Evolutionary conservation across 2,797 vertebrate species (phyloP), one percentile per base, ranked within the genome.

Genomic region (Psittacula echo): DNA sequence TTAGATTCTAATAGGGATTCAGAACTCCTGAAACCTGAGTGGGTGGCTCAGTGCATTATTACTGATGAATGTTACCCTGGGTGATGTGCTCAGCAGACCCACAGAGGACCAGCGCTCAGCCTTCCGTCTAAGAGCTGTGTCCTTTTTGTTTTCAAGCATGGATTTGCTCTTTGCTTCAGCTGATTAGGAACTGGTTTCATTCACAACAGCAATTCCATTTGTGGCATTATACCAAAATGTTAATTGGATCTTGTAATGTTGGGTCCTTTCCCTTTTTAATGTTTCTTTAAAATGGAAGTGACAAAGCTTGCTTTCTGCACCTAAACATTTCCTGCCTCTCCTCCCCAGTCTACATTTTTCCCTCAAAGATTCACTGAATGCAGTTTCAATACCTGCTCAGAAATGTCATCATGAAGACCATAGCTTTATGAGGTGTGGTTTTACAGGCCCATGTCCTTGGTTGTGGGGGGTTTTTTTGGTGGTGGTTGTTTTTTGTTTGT

Each of bases 1-100:
- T 95, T 92, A 51, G 93, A 85, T 92, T 95, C 95, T 94, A 94
- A 96, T 80, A 78, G 95, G 94, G 96, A 92, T 96, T 94, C 94
- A 51, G 88, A 95, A 85, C 91, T 92, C 94, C 75, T 87, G 91
- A 95, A 95, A 93, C 84, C 94, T 75, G 94, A 95, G 93, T 92
- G 94, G 90, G 95, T 95, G 94, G 88, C 81, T 95, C 72, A 37
- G 74, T 68, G 64, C 84, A 72, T 94, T 95, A 77, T 42, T 94
- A 86, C 72, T 95, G 94, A 76, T 91, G 94, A 91, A 87, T 80
- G 83, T 89, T 90, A 90, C 95, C 89, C 91, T 82, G 85, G 67
- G 80, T 93, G 91, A 88, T 84, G 82, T 3, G 23, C 87, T 87
- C 87, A 70, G 94, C 87, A 96, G 93, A 82, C 65, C 56, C 72